Evolutionary conservation across 1,140 invertebrate species (phyloP), one percentile per base, ranked within the genome.

Genomic region (Lutraria rhynchaena): DNA sequence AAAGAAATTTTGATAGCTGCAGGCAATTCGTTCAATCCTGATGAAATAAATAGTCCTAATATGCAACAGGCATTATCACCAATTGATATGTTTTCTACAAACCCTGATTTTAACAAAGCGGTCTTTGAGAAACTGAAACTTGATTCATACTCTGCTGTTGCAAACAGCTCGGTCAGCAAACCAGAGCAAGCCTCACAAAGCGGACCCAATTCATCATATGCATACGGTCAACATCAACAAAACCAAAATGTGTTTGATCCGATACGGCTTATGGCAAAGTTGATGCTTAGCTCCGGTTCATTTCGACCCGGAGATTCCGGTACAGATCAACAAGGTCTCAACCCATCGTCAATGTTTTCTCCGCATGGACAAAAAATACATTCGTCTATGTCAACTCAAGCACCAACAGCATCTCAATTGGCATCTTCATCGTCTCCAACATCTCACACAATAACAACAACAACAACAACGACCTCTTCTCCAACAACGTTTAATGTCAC

Each of bases 1-100:
- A 77, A 77, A 53, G 74, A 49, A 17, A 77, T 46, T n/a, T 31
- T 77, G 13, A 46, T 37, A 17, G 60, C 41, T 17, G 74, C 61
- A 11, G 57, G 49, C 4, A 29, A 37, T 7, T 29, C 60, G 11
- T 77, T 77, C 24, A 61, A 65, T 77, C 44, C 74, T 7, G 60
- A 67, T 35, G 55, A 67, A 51, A 35, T 53, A 41, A 77, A 77
- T 31, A 55, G 9, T 11, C 44, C 74, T 22, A 17, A 60, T 27
- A 61, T 44, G 22, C 55, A 75, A 53, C 71, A 75, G 31, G 35
- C 71, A 4, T 51, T 65, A 13, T 51, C 44, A n/a, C 61, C 61
- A 49, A 53, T 55, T 1, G 37, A 31, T 13, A 67, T 63, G 60
- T 55, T 67, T 35, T 27, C 46, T 51, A 24, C 35, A 5, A 77